phyloP scores from a whole-genome alignment of 2,797 vertebrate species.

The Anisognathus igniventris region DNA sequence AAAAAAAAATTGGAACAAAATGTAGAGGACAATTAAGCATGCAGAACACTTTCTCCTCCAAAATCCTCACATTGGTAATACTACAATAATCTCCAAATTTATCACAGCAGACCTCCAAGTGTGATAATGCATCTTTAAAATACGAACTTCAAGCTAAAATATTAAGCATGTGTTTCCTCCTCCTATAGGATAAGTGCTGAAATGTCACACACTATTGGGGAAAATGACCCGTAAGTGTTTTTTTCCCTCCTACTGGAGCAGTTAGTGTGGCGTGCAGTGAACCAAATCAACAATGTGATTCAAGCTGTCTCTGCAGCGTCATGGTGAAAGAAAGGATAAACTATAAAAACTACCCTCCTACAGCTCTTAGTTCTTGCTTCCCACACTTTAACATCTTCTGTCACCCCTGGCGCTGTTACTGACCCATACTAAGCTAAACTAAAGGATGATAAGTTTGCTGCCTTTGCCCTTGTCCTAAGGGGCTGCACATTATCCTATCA shows the following conservation, averaged over 20 bases:
- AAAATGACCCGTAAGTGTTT: slow-evolving; percentile 78
- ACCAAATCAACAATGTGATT: slow-evolving; percentile 83
- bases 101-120: slow-evolving; percentile 63
- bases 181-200: slow-evolving; percentile 64
- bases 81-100: slow-evolving; percentile 59
- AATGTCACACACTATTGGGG: slow-evolving; percentile 69
- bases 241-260: slow-evolving; percentile 73
- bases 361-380: slow-evolving; percentile 80
- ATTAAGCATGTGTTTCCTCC: slow-evolving; percentile 68
- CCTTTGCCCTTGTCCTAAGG: slow-evolving; percentile 84
- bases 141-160: slow-evolving; percentile 67
- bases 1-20: not conserved
- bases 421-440: slow-evolving; percentile 85
- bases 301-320: slow-evolving; percentile 79
- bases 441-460: slow-evolving; percentile 88
- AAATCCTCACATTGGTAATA: slow-evolving; percentile 39
- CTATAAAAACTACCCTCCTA: slow-evolving; percentile 83
- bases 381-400: slow-evolving; percentile 83
- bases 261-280: slow-evolving; percentile 80
- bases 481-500: slow-evolving; percentile 86
- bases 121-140: slow-evolving; percentile 71
- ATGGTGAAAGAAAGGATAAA: slow-evolving; percentile 81
- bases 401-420: slow-evolving; percentile 84
- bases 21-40: slow-evolving; percentile 30
- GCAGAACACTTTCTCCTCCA: slow-evolving; percentile 5